phyloP scores from a whole-genome alignment of 2,888 invertebrate genomes.

The Pseudolycoriella hygida region DNA sequence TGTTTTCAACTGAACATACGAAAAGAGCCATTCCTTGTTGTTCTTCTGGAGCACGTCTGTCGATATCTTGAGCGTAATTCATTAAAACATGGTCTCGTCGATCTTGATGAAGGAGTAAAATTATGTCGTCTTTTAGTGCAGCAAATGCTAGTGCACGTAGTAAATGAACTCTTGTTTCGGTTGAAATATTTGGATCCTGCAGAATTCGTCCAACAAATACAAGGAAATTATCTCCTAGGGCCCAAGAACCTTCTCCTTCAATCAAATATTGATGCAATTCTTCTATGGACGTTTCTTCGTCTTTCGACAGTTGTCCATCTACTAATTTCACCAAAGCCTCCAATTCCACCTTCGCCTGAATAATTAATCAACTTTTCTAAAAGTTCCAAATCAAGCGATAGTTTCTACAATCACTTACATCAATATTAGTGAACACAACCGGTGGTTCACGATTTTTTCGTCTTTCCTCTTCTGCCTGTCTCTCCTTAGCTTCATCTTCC shows the following conservation, averaged over 20 bases:
- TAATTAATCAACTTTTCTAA: conserved; percentile 7
- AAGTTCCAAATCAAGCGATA: too few species aligned
- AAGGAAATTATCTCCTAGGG: conserved; percentile 74
- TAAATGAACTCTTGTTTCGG: conserved; percentile 42
- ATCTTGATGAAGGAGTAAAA: conserved; percentile 78
- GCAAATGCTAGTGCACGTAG: conserved; percentile 57
- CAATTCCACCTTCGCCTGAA: conserved; percentile 51
- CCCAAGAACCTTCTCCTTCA: conserved; percentile 84
- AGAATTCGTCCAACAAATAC: conserved; percentile 55
- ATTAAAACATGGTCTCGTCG: conserved; percentile 73
- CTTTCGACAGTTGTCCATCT: conserved; percentile 51
- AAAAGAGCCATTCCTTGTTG: conserved; percentile 65
- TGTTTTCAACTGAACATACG: too few species aligned
- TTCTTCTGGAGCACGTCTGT: conserved; percentile 51
- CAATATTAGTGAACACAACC: conserved; percentile 56
- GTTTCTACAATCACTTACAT: too few species aligned
- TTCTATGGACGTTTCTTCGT: conserved; percentile 55
- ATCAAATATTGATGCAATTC: conserved; percentile 78
- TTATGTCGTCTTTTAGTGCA: conserved; percentile 76
- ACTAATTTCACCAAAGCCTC: conserved; percentile 50
- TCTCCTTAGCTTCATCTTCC: conserved; percentile 43
- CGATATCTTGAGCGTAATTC: conserved; percentile 69
- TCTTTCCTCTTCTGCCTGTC: conserved; percentile 47
- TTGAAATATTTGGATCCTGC: conserved; percentile 37
- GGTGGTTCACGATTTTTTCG: conserved; percentile 61